Percentiles rank a stretch among this genome's conserved stretches.
Conservation (phyloP, 2,888 invertebrate genomes). For the Anodontia alba region DNA sequence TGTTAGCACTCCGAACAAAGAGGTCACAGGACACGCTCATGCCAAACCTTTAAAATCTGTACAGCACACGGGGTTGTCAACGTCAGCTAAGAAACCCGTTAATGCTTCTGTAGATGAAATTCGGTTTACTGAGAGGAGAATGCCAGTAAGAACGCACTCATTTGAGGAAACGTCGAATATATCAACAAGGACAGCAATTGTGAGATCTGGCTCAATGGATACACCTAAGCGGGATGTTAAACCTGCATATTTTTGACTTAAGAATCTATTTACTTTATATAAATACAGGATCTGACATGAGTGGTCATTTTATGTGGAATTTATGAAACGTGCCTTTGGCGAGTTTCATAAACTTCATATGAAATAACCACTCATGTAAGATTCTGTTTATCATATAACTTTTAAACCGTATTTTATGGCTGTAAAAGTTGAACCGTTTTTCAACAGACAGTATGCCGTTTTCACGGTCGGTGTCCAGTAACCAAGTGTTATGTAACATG, state of each 20-base stretch:
- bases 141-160: conserved; percentile 42
- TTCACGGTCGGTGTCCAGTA: too few species aligned
- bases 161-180: conserved; percentile 39
- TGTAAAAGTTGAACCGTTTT: too few species aligned
- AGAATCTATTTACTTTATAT: too few species aligned
- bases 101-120: conserved; percentile 32
- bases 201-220: conserved; percentile 51
- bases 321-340: too few species aligned
- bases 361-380: too few species aligned
- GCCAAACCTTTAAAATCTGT: background rate
- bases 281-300: too few species aligned
- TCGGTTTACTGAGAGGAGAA: conserved; percentile 19
- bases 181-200: conserved; percentile 26
- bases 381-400: too few species aligned
- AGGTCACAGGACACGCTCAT: background rate
- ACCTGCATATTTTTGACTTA: conserved; percentile 57
- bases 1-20: background rate
- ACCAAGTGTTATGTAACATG: too few species aligned
- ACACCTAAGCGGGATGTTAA: conserved; percentile 30
- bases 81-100: conserved; percentile 16
- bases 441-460: too few species aligned
- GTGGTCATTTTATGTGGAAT: too few species aligned
- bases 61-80: background rate
- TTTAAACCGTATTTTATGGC: too few species aligned
- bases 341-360: too few species aligned